Conservation (phyloP, 2,797 vertebrate genomes). For the Pagetopsis macropterus region DNA sequence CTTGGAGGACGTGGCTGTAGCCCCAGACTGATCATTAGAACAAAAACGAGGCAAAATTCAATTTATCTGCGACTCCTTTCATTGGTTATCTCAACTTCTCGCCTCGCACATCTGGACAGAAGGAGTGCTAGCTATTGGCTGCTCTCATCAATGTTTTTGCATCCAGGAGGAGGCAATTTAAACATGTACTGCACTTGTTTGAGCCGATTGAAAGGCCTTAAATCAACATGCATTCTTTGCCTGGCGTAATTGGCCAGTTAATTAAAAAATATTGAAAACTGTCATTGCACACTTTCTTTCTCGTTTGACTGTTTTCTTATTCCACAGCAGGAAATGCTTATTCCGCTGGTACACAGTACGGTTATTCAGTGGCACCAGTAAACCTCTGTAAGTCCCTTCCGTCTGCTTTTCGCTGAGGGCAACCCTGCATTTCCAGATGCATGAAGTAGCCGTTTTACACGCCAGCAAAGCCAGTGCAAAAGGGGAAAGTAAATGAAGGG, state of each 20-base stretch:
- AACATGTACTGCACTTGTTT: constrained; percentile 2
- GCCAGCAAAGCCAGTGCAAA: no score
- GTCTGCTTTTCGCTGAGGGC: constrained; percentile 83
- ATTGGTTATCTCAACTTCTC: background rate
- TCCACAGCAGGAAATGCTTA: constrained; percentile 83
- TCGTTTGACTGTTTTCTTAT: constrained; percentile 79
- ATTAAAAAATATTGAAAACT: constrained; percentile 27
- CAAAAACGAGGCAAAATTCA: constrained; percentile 2
- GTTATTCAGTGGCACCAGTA: constrained; percentile 82
- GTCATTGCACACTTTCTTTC: constrained; percentile 70
- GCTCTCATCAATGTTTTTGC: constrained; percentile 52
- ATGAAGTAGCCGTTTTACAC: constrained; percentile 79
- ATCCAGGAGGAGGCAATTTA: background rate
- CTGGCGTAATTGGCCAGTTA: constrained; percentile 2
- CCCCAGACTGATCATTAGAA: constrained; percentile 13
- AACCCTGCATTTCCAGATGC: constrained; percentile 82
- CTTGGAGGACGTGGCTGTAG: constrained; percentile 3
- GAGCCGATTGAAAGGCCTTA: constrained; percentile 33
- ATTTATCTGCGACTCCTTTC: background rate
- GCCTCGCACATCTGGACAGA: constrained; percentile 12
- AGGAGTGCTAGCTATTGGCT: constrained; percentile 51
- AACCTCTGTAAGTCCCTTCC: constrained; percentile 86
- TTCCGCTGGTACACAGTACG: constrained; percentile 85
- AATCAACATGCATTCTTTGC: constrained; percentile 4
- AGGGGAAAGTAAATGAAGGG: constrained; percentile 9